A percentile compares a stretch with the other conserved stretches of the same genome.
Conservation (phyloP, 1,140 invertebrate genomes). For the Zophobas morio region DNA sequence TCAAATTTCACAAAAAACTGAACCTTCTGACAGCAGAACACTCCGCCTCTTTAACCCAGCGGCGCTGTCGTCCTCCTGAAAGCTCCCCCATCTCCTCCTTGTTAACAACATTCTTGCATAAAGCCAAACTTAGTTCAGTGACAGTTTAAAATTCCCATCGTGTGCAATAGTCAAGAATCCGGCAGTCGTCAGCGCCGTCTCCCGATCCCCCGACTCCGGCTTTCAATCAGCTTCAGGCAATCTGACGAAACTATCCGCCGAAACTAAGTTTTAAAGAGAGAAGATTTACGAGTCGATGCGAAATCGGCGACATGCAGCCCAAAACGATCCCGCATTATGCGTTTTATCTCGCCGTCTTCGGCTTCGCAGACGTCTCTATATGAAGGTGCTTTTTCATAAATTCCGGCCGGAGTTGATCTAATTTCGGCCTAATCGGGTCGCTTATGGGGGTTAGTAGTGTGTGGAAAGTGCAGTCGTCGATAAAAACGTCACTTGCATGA, state of each 20-base stretch:
- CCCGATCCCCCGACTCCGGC: slow-evolving; percentile 5
- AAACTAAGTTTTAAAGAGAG: slow-evolving; percentile 39
- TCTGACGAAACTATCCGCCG: slow-evolving; percentile 33
- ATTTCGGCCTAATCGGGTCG: slow-evolving; percentile 21
- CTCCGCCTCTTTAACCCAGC: too few relatives aligned
- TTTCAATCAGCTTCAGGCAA: slow-evolving; percentile 25
- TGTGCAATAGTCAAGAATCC: slow-evolving; percentile 24
- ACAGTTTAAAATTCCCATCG: slow-evolving; percentile 32
- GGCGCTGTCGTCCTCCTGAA: neutral
- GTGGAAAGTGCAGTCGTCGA: slow-evolving; percentile 32
- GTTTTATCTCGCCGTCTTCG: slow-evolving; percentile 19
- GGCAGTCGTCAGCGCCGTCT: slow-evolving; percentile 8
- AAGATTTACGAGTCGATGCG: slow-evolving; percentile 31
- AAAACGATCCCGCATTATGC: slow-evolving; percentile 22
- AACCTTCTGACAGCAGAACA: too few relatives aligned
- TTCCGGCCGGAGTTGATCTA: slow-evolving; percentile 1
- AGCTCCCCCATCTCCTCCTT: neutral
- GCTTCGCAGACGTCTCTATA: slow-evolving; percentile 17
- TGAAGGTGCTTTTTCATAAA: neutral
- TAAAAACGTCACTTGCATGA: slow-evolving; percentile 40
- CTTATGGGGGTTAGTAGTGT: slow-evolving; percentile 40
- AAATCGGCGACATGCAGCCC: slow-evolving; percentile 12
- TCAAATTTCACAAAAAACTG: too few relatives aligned
- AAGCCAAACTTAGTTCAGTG: slow-evolving; percentile 9
- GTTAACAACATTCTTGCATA: neutral